Conservation (phyloP, 2,113 vertebrate species). For the Carassius gibelio region DNA sequence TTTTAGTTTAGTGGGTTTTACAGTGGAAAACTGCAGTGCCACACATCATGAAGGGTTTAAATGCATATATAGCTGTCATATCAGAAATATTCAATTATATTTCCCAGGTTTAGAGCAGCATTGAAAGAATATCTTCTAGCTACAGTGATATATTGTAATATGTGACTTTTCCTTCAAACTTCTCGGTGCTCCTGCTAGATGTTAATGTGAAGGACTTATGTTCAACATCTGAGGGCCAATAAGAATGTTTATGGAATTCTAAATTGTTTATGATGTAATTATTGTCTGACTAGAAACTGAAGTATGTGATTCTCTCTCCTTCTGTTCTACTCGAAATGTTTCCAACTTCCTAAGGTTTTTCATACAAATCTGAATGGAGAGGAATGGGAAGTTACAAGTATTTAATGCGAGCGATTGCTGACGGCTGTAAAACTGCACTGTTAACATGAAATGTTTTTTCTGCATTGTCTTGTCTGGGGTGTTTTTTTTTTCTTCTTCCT, state of each 20-base stretch:
- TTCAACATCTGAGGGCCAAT: constrained; percentile 4
- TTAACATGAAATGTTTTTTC: not conserved
- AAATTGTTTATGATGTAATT: not conserved
- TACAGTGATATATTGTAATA: not conserved
- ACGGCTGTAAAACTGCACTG: not conserved
- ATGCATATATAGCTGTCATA: not conserved
- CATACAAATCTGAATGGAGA: not conserved
- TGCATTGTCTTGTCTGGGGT: not conserved
- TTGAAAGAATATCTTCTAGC: constrained; percentile 1
- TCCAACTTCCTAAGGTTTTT: not conserved
- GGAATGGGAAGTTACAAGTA: not conserved
- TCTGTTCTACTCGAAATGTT: not conserved
- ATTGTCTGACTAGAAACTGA: constrained; percentile 4
- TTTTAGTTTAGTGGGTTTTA: not conserved
- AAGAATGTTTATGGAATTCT: not conserved
- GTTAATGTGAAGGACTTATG: constrained; percentile 7
- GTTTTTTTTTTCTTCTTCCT: not conserved
- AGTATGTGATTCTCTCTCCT: not conserved
- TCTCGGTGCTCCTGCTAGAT: not conserved
- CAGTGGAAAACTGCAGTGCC: constrained; percentile 20
- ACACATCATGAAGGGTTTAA: constrained; percentile 11
- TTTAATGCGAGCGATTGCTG: not conserved
- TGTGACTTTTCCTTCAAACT: not conserved
- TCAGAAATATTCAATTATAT: constrained; percentile 3
- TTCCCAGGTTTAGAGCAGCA: not conserved